Base-by-base conservation (phyloP, 2,113 vertebrate species). In the Pelvicachromis taeniatus region DNA sequence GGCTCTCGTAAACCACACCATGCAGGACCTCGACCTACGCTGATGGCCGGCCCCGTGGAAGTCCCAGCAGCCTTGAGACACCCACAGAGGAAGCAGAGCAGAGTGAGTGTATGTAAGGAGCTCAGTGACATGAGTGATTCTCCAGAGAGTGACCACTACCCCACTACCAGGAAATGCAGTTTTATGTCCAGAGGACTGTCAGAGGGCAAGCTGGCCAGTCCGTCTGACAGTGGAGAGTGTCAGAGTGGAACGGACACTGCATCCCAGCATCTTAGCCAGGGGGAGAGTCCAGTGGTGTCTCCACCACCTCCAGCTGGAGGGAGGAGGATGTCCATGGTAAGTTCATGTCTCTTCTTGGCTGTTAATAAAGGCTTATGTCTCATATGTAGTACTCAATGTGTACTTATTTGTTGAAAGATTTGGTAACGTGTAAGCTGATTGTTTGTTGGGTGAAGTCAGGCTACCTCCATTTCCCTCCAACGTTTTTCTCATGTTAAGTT, bases 261-360 rank as follows among this genome's bases (percentile, higher is more conserved):
- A 33, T 93, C 92, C 70, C 94, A 94, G 26, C 88, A 91, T 40
- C 90, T 94, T n/a, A 86, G 85, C 70, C 68, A 87, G 42, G 88
- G 93, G 58, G 97, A 97, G 82, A 95, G 95, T 80, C 95, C 95
- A 4, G 82, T 90, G 4, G 54, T 92, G 78, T 95, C 95, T n/a
- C 96, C 96, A 1, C 96, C 96, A 0, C 96, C 96, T 12, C 95
- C 96, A 29, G 58, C 92, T 1, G 16, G 80, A 73, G 97, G 96
- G 16, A 96, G 96, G 75, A 97, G 97, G 92, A 95, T 97, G 94
- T 98, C 97, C 42, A 98, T 99, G 97, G 97, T 97, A 95, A 97
- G 80, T 14, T 55, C 45, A 13, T 26, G 13, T 14, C 31, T 35
- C 21, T 21, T 14, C 21, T 77, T 11, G 1, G 12, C 59, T 42